Evolutionary conservation across 1,140 invertebrate species (phyloP).

Genomic region (Drosophila nigrodunni): DNA sequence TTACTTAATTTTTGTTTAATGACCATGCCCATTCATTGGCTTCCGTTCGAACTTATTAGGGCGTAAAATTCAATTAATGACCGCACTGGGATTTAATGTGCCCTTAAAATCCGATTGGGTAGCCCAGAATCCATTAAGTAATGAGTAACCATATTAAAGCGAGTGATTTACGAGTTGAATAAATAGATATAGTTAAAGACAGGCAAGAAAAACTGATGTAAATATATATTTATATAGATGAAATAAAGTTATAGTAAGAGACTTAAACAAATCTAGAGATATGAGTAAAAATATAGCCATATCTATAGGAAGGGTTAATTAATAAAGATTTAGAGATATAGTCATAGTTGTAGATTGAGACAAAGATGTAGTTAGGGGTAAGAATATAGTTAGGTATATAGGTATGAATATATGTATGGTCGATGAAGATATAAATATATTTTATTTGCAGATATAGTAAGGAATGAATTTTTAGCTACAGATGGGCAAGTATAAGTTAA

Average conservation of each 20-base stretch:
- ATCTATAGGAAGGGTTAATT: neutral
- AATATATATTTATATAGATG: neutral
- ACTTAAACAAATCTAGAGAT: neutral
- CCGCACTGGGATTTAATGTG: conserved; percentile 42
- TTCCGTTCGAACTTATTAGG: conserved; percentile 61
- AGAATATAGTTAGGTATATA: neutral
- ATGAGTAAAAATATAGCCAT: neutral
- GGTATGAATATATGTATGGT: neutral
- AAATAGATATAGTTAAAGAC: neutral
- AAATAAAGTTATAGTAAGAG: neutral
- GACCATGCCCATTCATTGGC: conserved; percentile 20
- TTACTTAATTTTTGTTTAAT: conserved; percentile 26
- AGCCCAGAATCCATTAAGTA: neutral
- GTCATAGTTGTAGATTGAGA: neutral
- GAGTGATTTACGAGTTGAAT: neutral
- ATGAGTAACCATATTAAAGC: neutral
- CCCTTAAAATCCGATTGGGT: neutral
- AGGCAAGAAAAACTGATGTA: neutral
- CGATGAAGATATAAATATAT: neutral
- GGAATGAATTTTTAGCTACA: neutral
- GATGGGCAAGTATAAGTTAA: neutral
- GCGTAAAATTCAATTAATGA: conserved; percentile 75
- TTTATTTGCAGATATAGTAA: neutral
- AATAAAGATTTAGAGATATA: neutral
- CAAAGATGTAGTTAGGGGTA: neutral